Evolutionary conservation across 2,888 invertebrate genomes (phyloP), one percentile per base, ranked within the genome.

Genomic region (Acleris laterana): DNA sequence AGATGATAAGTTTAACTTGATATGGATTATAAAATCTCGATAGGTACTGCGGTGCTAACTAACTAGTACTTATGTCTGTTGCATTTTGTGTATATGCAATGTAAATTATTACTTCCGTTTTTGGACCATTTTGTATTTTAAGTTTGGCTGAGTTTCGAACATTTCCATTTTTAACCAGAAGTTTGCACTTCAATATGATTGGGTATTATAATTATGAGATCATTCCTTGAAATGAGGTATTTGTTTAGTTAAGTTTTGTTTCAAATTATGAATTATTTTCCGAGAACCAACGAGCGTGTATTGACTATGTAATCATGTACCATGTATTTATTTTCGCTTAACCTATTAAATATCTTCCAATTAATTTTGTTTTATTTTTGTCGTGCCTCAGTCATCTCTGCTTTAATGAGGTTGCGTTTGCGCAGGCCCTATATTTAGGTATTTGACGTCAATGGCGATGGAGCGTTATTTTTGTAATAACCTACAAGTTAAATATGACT

Each of bases 31-130:
- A 71, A 78, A 84, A 85, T 86, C 81, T 84, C 81, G 70, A 77
- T 77, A 75, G 72, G 81, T 78, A 77, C 77, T 71, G 75, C 81
- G 89, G 87, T 89, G 90, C 89, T 90, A 85, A 77, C 75, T 71
- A 38, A 68, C 66, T 73, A 65, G 63, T 51, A 69, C 70, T 68
- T 74, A 72, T 75, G 70, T 69, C 63, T 72, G 69, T 74, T 74
- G 75, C 75, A 74, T 75, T 75, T 74, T 70, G 5, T 62, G 72
- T 67, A 53, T 58, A 69, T 72, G 72, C 73, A 75, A 74, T 74
- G 58, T 53, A 61, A 71, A 70, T 69, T 70, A 55, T n/a, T 71
- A 72, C 77, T 79, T 79, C 78, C 76, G 72, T 66, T 56, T 72
- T 72, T 72, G 77, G 79, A 78, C 79, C 77, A 78, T 59, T 28